Conservation (phyloP, 1,140 invertebrate species). For the Nebria ingens region DNA sequence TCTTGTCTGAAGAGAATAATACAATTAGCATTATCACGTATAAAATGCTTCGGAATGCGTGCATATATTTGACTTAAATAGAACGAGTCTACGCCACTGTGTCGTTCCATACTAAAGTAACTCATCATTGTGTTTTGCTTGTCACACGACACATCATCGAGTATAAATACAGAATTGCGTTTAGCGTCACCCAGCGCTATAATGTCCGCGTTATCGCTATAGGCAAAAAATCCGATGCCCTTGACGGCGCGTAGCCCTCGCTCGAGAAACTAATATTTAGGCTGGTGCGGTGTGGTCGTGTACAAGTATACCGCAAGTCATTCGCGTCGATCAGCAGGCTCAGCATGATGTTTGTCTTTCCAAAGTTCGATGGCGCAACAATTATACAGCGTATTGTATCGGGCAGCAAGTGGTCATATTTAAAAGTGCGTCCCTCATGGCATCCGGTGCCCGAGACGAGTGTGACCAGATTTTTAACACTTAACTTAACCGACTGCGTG, state of each 20-base stretch:
- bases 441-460: too few species aligned
- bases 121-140: constrained; percentile 25
- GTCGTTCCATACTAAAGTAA: constrained; percentile 28
- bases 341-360: constrained; percentile 25
- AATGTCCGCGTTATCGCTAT: constrained; percentile 25
- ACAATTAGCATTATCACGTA: constrained; percentile 32
- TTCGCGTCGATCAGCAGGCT: constrained; percentile 22
- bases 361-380: constrained; percentile 21
- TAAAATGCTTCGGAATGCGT: constrained; percentile 30
- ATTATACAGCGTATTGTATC: constrained; percentile 19
- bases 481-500: too few species aligned
- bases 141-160: constrained; percentile 29
- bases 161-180: constrained; percentile 29
- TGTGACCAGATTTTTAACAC: too few species aligned
- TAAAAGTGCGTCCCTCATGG: too few species aligned
- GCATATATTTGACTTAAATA: constrained; percentile 32
- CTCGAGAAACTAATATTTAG: constrained; percentile 27
- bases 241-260: constrained; percentile 20
- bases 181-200: constrained; percentile 18
- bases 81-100: constrained; percentile 21
- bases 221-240: constrained; percentile 23
- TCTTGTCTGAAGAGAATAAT: constrained; percentile 32
- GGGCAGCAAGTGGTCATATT: constrained; percentile 18
- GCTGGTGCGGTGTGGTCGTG: constrained; percentile 30
- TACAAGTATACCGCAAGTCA: constrained; percentile 30